phyloP scores from a whole-genome alignment of 2,113 vertebrate genomes.

The Paratilapia polleni region DNA sequence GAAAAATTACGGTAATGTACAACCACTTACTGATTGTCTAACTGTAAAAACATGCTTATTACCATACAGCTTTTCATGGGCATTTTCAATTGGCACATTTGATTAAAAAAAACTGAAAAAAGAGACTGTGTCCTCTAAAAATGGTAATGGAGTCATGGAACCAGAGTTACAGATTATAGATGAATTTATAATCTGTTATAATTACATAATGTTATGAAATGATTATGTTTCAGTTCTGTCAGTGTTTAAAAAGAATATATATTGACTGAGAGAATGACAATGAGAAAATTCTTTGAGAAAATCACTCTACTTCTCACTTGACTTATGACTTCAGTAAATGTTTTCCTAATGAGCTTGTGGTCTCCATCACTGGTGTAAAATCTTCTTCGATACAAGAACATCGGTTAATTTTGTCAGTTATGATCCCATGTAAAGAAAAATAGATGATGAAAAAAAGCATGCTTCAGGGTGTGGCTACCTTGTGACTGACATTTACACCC shows the following conservation, averaged over 20 bases:
- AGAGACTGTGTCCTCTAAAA: too few relatives aligned
- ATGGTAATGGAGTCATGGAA: too few relatives aligned
- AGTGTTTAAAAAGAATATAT: not conserved
- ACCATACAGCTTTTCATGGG: not conserved
- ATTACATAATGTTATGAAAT: too few relatives aligned
- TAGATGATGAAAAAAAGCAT: not conserved
- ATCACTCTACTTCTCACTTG: not conserved
- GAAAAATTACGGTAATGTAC: slow-evolving; percentile 69
- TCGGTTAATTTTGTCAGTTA: not conserved
- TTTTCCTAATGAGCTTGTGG: not conserved
- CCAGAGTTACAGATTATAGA: too few relatives aligned
- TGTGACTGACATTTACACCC: too few relatives aligned
- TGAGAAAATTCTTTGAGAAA: too few relatives aligned
- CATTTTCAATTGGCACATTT: not conserved
- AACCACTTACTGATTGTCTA: not conserved
- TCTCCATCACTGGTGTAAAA: not conserved
- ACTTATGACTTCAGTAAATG: not conserved
- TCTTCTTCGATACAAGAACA: not conserved
- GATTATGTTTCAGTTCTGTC: not conserved
- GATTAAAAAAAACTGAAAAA: too few relatives aligned
- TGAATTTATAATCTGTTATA: too few relatives aligned
- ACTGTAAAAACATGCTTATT: not conserved
- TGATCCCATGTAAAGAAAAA: not conserved
- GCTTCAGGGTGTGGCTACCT: too few relatives aligned
- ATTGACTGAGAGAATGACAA: not conserved